phyloP scores from a whole-genome alignment of 2,888 invertebrate species.

The Melitaea athalia region DNA sequence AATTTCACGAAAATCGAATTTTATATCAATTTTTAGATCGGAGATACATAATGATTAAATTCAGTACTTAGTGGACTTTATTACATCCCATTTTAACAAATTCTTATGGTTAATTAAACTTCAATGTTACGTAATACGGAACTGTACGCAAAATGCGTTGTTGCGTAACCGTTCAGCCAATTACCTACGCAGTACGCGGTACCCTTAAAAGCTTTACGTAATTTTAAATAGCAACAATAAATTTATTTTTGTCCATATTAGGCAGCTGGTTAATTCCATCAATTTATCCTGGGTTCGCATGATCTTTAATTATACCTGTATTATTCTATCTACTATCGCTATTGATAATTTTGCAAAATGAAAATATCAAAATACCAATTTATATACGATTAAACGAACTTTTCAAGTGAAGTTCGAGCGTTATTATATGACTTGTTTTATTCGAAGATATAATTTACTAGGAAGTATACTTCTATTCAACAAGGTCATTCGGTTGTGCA shows the following conservation, averaged over 20 bases:
- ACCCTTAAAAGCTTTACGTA: constrained; percentile 31
- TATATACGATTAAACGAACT: no score
- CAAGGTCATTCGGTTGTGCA: no score
- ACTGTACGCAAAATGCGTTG: constrained; percentile 44
- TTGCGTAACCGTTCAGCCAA: constrained; percentile 52
- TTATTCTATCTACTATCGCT: neutral
- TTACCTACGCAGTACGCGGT: constrained; percentile 34
- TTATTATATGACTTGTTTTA: no score
- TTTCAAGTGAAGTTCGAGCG: no score
- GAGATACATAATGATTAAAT: no score
- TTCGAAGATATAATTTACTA: no score
- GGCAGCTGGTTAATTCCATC: constrained; percentile 20
- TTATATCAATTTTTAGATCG: no score
- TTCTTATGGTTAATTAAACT: constrained; percentile 56
- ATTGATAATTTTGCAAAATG: neutral
- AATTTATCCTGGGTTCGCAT: constrained; percentile 13
- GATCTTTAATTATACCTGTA: constrained; percentile 1
- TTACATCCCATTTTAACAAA: constrained; percentile 26
- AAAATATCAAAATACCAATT: neutral
- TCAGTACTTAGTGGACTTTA: neutral
- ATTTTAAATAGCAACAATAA: constrained; percentile 29
- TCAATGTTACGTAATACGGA: constrained; percentile 54
- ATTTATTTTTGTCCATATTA: constrained; percentile 18
- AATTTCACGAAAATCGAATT: no score
- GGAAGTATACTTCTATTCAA: no score